These are phyloP conservation scores for Lophius piscatorius DNA, from an alignment of 2,113 vertebrate species.

Conservation along the genomic window DNA sequence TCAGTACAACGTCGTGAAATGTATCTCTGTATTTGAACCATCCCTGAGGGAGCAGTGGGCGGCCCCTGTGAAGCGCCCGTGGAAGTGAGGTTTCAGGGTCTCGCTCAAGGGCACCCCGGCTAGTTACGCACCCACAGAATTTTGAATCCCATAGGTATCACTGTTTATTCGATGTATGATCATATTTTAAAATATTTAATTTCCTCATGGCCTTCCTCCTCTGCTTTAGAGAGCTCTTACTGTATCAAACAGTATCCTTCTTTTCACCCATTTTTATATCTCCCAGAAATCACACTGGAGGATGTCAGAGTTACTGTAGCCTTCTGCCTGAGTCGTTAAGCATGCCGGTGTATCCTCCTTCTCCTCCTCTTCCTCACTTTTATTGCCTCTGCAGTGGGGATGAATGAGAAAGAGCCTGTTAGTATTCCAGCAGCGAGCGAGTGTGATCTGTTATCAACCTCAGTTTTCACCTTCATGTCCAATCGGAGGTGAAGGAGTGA, in stretches of 20 bases:
- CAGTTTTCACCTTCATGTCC: slow-evolving; percentile 60
- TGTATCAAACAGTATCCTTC: slow-evolving; percentile 34
- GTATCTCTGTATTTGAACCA: too few species aligned
- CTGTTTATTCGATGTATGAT: too few species aligned
- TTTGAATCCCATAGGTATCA: too few species aligned
- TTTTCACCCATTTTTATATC: slow-evolving; percentile 21
- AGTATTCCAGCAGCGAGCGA: slow-evolving; percentile 56
- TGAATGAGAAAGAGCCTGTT: slow-evolving; percentile 50
- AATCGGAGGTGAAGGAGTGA: slow-evolving; percentile 38
- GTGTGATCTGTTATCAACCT: slow-evolving; percentile 58
- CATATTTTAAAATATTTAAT: too few species aligned
- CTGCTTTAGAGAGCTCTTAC: slow-evolving; percentile 10
- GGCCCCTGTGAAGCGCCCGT: too few species aligned
- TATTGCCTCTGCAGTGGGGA: slow-evolving; percentile 61
- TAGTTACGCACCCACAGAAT: too few species aligned
- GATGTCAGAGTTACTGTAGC: slow-evolving; percentile 59
- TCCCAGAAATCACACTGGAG: slow-evolving; percentile 39
- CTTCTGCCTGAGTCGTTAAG: slow-evolving; percentile 52
- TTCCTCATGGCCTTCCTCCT: neutral
- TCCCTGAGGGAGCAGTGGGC: too few species aligned
- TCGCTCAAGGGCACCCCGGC: too few species aligned
- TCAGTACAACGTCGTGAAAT: too few species aligned
- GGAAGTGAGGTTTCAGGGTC: too few species aligned
- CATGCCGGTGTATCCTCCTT: slow-evolving; percentile 8
- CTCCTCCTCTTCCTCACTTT: slow-evolving; percentile 37